These are phyloP conservation scores for Sebastolobus altivelis DNA, from an alignment of 2,797 vertebrate genomes.

Conservation along the genomic window DNA sequence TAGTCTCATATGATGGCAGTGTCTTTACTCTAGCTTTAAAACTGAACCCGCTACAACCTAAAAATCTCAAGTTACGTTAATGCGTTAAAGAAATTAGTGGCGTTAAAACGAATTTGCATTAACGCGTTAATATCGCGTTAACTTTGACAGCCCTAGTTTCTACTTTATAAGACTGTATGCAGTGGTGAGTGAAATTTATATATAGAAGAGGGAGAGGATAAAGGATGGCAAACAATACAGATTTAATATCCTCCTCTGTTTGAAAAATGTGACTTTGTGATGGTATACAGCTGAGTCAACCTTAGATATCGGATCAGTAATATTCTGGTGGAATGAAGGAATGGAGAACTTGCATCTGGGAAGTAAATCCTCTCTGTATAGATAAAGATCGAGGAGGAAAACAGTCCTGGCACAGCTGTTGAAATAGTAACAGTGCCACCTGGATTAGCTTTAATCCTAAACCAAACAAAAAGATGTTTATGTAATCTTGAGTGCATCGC, in stretches of 20 bases:
- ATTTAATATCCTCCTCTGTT: not conserved
- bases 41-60: no score
- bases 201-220: not conserved
- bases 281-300: not conserved
- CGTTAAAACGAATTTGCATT: no score
- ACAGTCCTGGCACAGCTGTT: not conserved
- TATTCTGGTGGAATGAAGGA: not conserved
- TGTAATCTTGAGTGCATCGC: constrained; percentile 24
- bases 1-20: no score
- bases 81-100: no score
- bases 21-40: no score
- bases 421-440: constrained; percentile 3
- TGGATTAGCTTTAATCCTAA: constrained; percentile 23
- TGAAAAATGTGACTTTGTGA: not conserved
- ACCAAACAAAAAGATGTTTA: constrained; percentile 51
- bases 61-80: no score
- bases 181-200: not conserved
- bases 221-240: not conserved
- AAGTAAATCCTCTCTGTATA: not conserved
- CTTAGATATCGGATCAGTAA: not conserved
- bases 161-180: not conserved
- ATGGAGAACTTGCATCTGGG: not conserved
- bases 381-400: constrained; percentile 1
- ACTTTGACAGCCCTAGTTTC: not conserved
- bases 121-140: no score